phyloP scores from a whole-genome alignment of 2,113 vertebrate species.

The Chaetops frenatus region DNA sequence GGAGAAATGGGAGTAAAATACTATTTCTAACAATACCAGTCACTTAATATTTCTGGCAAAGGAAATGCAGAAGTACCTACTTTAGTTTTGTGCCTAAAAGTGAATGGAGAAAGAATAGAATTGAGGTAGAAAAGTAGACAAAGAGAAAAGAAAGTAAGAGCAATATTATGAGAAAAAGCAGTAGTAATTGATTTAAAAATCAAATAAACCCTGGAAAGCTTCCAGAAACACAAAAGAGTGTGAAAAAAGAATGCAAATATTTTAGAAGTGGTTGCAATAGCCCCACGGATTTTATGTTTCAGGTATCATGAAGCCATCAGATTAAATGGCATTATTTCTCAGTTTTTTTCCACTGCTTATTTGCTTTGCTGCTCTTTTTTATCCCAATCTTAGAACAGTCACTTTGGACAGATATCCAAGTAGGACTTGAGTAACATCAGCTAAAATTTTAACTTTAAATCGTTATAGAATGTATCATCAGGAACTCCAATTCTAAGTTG shows the following conservation, averaged over 20 bases:
- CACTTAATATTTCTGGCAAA: background rate
- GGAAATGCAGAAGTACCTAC: background rate
- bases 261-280: background rate
- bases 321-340: slow-evolving; percentile 36
- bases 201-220: background rate
- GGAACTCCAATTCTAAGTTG: background rate
- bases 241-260: background rate
- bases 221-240: background rate
- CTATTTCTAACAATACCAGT: background rate
- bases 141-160: background rate
- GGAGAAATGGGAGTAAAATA: background rate
- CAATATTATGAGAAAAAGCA: background rate
- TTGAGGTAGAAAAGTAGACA: background rate
- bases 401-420: background rate
- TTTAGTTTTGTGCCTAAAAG: background rate
- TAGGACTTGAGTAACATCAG: background rate
- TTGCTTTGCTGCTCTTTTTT: background rate
- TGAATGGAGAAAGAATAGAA: background rate
- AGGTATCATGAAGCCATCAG: background rate
- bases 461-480: background rate
- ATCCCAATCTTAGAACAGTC: background rate
- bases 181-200: background rate
- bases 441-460: slow-evolving; percentile 24
- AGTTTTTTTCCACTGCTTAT: background rate
- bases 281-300: slow-evolving; percentile 29